Base-by-base conservation (phyloP, 1,140 invertebrate genomes). In the Epicauta chinensis region DNA sequence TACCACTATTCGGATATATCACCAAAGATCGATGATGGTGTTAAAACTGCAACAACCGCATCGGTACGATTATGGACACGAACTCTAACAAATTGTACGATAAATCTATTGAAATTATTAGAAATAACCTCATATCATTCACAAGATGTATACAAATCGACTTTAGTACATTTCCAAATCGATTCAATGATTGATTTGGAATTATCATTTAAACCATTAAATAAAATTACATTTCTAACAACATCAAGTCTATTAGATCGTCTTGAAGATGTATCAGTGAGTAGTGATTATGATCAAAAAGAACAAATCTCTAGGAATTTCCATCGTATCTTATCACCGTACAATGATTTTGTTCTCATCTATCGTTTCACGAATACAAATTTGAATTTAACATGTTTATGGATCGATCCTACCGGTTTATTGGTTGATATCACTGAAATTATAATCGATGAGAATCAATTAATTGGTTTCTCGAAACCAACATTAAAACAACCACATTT, bases 221-320 rank as follows among this genome's bases (percentile, higher is more conserved):
- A 77, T 51, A 68, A 71, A 63, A 66, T 75, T 60, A 72, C 50
- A 56, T 68, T 72, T 66, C 76, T 72, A 65, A 69, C 78, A 67
- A 67, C 73, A 58, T 65, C 70, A 51, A 66, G 69, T n/a, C 70
- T 79, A 36, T 70, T 69, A 37, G 76, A 79, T 56, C 71, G 75
- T 53, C 61, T 87, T 3, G 81, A 83, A 59, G 70, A 75, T 47
- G 79, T 93, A 39, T 76, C 83, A 70, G 86, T 97, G 7, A 90
- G 87, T 53, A 86, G 87, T 11, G 88, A 97, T 60, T 97, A 89
- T 73, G 94, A 98, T 75, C 86, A 91, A 68, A 97, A 98, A 70
- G 95, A 98, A 72, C 87, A 91, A 65, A 82, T 86, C 7, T 92
- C 92, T 56, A 78, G 93, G 53, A 96, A 97, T 73, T 87, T 91